phyloP scores from a whole-genome alignment of 2,113 vertebrate genomes.

The Emydura subglobosa region DNA sequence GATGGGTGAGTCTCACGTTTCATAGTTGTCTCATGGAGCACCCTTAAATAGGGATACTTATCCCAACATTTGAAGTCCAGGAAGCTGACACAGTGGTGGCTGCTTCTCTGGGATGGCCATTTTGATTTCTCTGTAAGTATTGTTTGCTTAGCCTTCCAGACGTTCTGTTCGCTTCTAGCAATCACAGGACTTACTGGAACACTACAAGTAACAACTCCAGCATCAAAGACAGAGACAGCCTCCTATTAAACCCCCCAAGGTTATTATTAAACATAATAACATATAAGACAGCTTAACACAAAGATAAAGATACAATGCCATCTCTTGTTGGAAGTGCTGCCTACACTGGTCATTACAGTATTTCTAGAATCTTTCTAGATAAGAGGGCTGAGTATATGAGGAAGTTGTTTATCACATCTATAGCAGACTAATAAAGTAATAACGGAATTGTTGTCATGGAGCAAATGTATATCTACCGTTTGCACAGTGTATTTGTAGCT shows the following conservation, averaged over 20 bases:
- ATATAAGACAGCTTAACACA: too few relatives aligned
- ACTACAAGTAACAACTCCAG: too few relatives aligned
- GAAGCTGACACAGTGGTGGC: neutral
- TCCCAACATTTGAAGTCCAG: neutral
- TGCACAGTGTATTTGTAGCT: neutral
- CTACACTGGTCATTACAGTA: too few relatives aligned
- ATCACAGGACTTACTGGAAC: too few relatives aligned
- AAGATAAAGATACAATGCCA: too few relatives aligned
- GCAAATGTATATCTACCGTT: neutral
- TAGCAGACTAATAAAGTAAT: neutral
- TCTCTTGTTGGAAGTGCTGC: too few relatives aligned
- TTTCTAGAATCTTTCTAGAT: too few relatives aligned
- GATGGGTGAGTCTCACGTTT: neutral
- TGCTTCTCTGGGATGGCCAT: neutral
- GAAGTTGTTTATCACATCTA: neutral
- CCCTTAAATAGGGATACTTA: neutral
- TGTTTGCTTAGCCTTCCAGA: neutral
- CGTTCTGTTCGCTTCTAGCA: neutral
- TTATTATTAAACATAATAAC: too few relatives aligned
- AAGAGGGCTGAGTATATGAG: fast-evolving
- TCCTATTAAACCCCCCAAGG: too few relatives aligned
- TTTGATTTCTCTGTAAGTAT: neutral
- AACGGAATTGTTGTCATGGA: neutral
- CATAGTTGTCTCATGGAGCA: neutral
- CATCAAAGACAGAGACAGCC: too few relatives aligned